Percentiles rank a stretch among this genome's conserved stretches.
These are phyloP conservation scores for Epizoanthus rinbou DNA, from an alignment of 92 coral and sea anemone genomes.

Conservation along the genomic window DNA sequence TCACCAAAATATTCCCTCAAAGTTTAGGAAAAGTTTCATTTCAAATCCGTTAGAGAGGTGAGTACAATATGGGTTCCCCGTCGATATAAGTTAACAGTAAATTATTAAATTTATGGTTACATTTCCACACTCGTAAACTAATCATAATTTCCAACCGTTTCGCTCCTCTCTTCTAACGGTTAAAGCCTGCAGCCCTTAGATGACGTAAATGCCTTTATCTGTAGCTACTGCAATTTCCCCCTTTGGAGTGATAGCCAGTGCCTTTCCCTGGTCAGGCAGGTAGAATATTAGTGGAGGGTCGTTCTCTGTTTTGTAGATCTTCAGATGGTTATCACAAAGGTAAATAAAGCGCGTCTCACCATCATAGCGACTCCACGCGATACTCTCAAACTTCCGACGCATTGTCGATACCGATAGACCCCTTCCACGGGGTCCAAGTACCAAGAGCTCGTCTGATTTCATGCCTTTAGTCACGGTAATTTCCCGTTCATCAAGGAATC, in stretches of 20 bases:
- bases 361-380: conserved; percentile 9
- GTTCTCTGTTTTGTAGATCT: too few species aligned
- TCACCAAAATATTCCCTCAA: too few species aligned
- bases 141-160: too few species aligned
- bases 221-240: conserved; percentile 15
- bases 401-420: conserved; percentile 11
- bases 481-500: not conserved
- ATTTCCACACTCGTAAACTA: too few species aligned
- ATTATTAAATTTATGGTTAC: too few species aligned
- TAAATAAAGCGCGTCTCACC: not conserved
- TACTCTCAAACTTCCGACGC: not conserved
- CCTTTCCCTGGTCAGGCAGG: not conserved
- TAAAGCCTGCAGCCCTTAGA: not conserved
- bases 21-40: too few species aligned
- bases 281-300: not conserved
- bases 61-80: too few species aligned
- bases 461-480: not conserved
- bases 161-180: too few species aligned
- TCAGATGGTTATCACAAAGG: not conserved
- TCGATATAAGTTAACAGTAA: too few species aligned
- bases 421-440: conserved; percentile 12
- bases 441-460: not conserved
- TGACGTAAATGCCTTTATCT: not conserved
- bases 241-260: conserved; percentile 11
- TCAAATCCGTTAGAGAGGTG: too few species aligned